A percentile compares a stretch with the other conserved stretches of the same genome.
phyloP scores from a whole-genome alignment of 2,888 invertebrate genomes.

The Philereme vetulata region DNA sequence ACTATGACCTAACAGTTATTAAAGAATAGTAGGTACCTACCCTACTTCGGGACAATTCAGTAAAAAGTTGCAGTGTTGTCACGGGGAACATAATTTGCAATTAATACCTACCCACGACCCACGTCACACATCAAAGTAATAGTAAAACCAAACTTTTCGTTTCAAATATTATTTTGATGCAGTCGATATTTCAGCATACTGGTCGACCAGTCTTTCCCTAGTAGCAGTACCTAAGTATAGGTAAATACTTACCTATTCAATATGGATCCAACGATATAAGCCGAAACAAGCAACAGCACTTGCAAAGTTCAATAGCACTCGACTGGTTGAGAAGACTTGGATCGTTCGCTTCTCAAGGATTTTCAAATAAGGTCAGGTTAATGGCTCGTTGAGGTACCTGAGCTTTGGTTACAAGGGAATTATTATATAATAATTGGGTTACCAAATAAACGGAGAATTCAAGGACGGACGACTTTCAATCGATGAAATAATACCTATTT shows the following conservation, averaged over 20 bases:
- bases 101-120: too few species aligned
- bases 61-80: too few species aligned
- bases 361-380: constrained; percentile 18
- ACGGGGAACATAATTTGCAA: too few species aligned
- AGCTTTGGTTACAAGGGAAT: constrained; percentile 12
- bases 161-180: too few species aligned
- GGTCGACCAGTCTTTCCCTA: not conserved
- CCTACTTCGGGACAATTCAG: too few species aligned
- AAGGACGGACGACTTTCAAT: too few species aligned
- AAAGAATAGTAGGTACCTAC: too few species aligned
- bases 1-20: too few species aligned
- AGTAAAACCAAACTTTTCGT: too few species aligned
- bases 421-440: constrained; percentile 1
- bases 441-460: not conserved
- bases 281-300: constrained; percentile 1
- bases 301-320: constrained; percentile 11
- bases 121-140: too few species aligned
- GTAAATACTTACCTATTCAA: constrained; percentile 2
- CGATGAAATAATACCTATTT: too few species aligned
- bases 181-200: not conserved
- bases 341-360: constrained; percentile 17
- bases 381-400: constrained; percentile 14
- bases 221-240: not conserved
- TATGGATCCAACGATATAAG: not conserved
- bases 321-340: constrained; percentile 12